These are phyloP conservation scores for Brachionus paranguensis DNA, from an alignment of 1,140 invertebrate genomes.

Conservation along the genomic window DNA sequence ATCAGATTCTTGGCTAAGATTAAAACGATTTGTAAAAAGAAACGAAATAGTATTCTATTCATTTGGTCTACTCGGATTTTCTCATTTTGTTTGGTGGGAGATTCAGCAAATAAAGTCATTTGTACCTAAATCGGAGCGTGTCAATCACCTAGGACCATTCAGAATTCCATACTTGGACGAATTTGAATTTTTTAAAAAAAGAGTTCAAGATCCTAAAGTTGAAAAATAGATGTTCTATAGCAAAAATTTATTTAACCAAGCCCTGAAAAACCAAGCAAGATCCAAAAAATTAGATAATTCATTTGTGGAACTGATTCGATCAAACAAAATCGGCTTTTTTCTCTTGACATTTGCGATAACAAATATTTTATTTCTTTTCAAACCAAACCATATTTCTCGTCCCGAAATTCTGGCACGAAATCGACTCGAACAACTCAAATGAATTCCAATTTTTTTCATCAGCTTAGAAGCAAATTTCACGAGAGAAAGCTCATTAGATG, in stretches of 20 bases:
- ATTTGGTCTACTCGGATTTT: neutral
- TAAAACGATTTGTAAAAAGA: constrained; percentile 29
- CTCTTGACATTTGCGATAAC: neutral
- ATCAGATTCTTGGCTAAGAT: neutral
- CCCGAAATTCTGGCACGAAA: constrained; percentile 11
- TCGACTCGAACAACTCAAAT: neutral
- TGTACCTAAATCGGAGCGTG: constrained; percentile 25
- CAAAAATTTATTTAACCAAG: neutral
- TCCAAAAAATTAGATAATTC: neutral
- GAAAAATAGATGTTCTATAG: neutral
- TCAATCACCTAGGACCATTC: constrained; percentile 11
- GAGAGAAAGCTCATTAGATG: neutral
- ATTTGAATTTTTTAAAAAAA: constrained; percentile 27
- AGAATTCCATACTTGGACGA: constrained; percentile 35
- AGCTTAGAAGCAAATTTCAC: constrained; percentile 6
- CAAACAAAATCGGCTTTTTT: neutral
- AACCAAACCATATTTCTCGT: neutral
- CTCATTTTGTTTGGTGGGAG: constrained; percentile 39
- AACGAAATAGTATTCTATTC: constrained; percentile 33
- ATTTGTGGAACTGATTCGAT: neutral
- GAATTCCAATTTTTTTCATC: neutral
- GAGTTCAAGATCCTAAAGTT: neutral
- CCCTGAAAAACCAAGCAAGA: neutral
- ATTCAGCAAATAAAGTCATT: constrained; percentile 22
- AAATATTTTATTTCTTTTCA: constrained; percentile 5